Evolutionary conservation across 1,140 invertebrate genomes (phyloP).

Genomic region (Drosophila kikkawai): DNA sequence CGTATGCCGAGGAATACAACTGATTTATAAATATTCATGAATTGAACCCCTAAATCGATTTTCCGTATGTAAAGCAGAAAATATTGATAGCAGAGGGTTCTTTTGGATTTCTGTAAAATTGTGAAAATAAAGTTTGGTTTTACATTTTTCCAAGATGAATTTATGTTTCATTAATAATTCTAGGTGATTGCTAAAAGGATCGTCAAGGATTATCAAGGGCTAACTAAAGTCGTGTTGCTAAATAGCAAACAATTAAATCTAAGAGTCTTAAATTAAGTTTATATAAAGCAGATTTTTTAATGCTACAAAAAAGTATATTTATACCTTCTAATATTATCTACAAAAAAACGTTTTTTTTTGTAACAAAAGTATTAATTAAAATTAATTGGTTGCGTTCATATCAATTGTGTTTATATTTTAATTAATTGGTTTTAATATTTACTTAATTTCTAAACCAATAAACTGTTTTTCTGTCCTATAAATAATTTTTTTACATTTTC

Average conservation of each 20-base stretch:
- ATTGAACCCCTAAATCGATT: slow-evolving; percentile 16
- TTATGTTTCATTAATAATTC: background rate
- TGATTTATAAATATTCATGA: slow-evolving; percentile 56
- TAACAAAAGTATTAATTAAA: no score
- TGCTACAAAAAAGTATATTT: no score
- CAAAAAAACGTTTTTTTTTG: no score
- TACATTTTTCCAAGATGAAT: background rate
- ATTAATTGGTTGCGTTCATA: no score
- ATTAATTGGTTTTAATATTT: background rate
- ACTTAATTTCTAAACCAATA: background rate
- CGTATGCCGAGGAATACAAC: slow-evolving; percentile 37
- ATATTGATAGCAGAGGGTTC: background rate
- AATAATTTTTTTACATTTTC: background rate
- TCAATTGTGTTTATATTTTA: no score
- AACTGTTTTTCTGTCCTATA: background rate
- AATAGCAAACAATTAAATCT: no score
- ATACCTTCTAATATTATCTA: no score
- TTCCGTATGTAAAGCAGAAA: background rate
- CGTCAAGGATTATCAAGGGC: no score
- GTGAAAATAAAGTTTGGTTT: background rate
- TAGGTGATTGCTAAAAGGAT: background rate
- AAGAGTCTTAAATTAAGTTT: no score
- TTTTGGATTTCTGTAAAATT: background rate
- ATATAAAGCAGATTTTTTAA: no score
- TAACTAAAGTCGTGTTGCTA: no score